Base-by-base conservation (phyloP, 2,888 invertebrate species). In the Hofmannophila pseudospretella region DNA sequence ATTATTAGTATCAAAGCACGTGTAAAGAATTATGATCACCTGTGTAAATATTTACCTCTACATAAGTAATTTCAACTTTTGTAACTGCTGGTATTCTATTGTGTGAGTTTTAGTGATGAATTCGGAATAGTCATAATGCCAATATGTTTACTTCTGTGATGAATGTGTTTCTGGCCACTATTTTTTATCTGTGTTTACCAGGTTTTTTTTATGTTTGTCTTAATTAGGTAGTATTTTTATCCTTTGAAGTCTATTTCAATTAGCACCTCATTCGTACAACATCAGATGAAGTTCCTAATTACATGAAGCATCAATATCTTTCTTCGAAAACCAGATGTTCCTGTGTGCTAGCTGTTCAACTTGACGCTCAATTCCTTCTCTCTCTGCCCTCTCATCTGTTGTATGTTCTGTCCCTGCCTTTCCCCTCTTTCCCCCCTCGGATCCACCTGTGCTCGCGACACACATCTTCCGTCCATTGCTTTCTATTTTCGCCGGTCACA, bases 401-500 rank as follows among this genome's bases (percentile, higher is more conserved):
- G 56, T 61, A 46, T 63, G 56, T 51, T 58, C 56, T 45, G 51
- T 77, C 73, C 69, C 65, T 61, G 53, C 78, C 65, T 45, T 51
- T 55, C 51, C 47, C 47, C 58, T 59, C 68, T n/a, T 67, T 62
- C 60, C 50, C 65, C 47, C 59, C 49, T 54, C 46, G 54, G 66
- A 71, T 65, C 80, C 81, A 82, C 81, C 82, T 84, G 61, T 72
- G 56, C 60, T 66, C 68, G 71, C 77, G 81, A 74, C 85, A 85
- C 77, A 85, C 80, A 84, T 81, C 75, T 78, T 76, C 75, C 72
- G 74, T 68, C 68, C 74, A 70, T 62, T 82, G 82, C 86, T 86
- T 86, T 86, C 85, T 86, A 85, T 82, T 85, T 82, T 82, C 68
- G 79, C 80, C 62, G 69, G 67, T 71, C 67, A 65, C 67, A 70